These are phyloP conservation scores for Tokudaia muenninki DNA, from an alignment of 2,797 vertebrate species.

Conservation along the genomic window DNA sequence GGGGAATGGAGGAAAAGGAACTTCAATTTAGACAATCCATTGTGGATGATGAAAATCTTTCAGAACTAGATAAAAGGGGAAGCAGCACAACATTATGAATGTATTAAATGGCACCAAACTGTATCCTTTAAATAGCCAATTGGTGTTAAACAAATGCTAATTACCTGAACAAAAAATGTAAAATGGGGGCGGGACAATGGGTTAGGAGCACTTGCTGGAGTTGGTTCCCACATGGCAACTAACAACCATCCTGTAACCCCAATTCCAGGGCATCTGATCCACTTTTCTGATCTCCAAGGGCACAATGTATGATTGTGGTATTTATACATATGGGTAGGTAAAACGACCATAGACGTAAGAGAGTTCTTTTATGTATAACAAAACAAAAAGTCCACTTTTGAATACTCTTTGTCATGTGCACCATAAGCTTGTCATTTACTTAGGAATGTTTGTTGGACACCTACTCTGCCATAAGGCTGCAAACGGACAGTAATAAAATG, in stretches of 20 bases:
- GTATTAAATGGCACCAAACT: not conserved
- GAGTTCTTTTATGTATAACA: not conserved
- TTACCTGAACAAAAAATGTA: slow-evolving; percentile 23
- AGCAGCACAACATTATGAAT: not conserved
- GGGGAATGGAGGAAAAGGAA: not conserved
- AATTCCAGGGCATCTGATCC: not conserved
- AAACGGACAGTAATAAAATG: not conserved
- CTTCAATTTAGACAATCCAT: not conserved
- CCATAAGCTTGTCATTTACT: not conserved
- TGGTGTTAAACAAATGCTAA: not conserved
- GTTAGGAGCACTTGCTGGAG: not conserved
- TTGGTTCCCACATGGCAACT: not conserved
- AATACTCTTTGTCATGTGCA: not conserved
- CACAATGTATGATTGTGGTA: not conserved
- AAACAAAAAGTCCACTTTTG: not conserved
- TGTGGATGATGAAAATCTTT: not conserved
- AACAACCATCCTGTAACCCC: no score
- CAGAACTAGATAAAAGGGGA: not conserved
- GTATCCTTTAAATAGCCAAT: not conserved
- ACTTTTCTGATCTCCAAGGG: not conserved
- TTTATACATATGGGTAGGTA: not conserved
- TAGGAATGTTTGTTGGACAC: slow-evolving; percentile 7
- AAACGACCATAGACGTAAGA: not conserved
- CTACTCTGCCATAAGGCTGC: not conserved
- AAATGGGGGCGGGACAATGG: not conserved